Evolutionary conservation across 1,140 invertebrate species (phyloP).

Genomic region (Meteorus sp.): DNA sequence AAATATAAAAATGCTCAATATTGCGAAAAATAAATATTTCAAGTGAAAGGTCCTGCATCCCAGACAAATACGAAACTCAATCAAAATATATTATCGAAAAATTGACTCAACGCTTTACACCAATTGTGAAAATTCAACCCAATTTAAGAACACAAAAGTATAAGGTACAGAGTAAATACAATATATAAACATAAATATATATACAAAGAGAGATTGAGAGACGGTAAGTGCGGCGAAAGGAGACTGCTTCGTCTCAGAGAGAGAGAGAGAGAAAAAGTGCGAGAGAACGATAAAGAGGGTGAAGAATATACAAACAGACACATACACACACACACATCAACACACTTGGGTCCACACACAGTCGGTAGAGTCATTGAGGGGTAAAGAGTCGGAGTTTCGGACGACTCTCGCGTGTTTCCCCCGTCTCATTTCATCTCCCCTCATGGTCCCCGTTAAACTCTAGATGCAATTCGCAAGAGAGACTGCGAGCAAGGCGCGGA

Average conservation of each 20-base stretch:
- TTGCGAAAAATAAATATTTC: too few species aligned
- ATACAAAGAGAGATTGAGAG: neutral
- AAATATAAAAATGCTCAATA: too few species aligned
- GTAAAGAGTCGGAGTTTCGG: neutral
- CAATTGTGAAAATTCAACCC: slow-evolving; percentile 45
- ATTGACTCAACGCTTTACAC: slow-evolving; percentile 45
- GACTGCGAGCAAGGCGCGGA: slow-evolving; percentile 12
- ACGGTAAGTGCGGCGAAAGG: neutral
- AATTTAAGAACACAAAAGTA: slow-evolving; percentile 50
- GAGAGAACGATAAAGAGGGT: neutral
- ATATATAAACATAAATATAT: too few species aligned
- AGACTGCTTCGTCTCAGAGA: too few species aligned
- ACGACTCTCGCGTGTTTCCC: slow-evolving; percentile 8
- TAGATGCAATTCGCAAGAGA: slow-evolving; percentile 3
- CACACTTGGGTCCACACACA: neutral
- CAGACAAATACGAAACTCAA: slow-evolving; percentile 38
- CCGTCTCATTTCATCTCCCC: neutral
- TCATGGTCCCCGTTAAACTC: neutral
- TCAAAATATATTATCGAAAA: slow-evolving; percentile 53
- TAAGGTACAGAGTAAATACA: too few species aligned
- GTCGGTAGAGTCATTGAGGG: slow-evolving; percentile 19
- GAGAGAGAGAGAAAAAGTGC: neutral
- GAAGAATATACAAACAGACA: neutral
- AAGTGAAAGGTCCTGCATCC: too few species aligned
- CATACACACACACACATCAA: neutral